Base-by-base conservation (phyloP, 2,888 invertebrate genomes). In the Caenorhabditis sp. region DNA sequence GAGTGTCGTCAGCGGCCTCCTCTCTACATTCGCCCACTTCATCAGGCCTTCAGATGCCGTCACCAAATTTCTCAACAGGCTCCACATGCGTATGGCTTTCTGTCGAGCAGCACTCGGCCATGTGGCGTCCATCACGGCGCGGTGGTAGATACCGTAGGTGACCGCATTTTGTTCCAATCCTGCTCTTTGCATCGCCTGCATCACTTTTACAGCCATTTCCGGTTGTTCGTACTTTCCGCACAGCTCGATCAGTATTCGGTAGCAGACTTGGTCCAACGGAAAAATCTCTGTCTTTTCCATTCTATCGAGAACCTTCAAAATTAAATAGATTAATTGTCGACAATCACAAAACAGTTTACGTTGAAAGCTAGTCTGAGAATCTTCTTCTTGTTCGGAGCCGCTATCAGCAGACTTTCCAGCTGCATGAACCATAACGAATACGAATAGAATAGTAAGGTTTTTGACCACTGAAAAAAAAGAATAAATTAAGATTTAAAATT, bases 201-300 rank as follows among this genome's bases (percentile, higher is more conserved):
- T 87, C 7, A 92, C 91, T 87, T 95, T 95, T 0, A 98, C 96
- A 1, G 99, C 98, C 86, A 99, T 91, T 66, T 95, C 93, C 0
- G 99, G 98, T 88, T 95, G 92, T 68, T 95, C 94, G 89, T 96
- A 95, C 6, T 84, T 82, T 17, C 98, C 96, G 90, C 98, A 99
- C 24, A 99, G 92, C 90, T 98, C 96, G 95, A 99, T 96, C 93
- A 99, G 94, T 58, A 97, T 94, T 74, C 99, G 93, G 90, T 97
- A 99, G 91, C 98, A 98, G 56, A 98, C 91, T 80, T 89, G 88
- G 68, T 89, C 89, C n/a, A 85, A 73, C 13, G 82, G 83, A 20
- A 79, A 75, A 9, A 84, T 63, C 39, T 83, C 84, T 0, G 94
- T 92, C 84, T 94, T 93, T 81, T 95, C 95, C 89, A 97, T 95